Conservation (phyloP, 1,140 invertebrate species). For the Xylocopa sonorina region DNA sequence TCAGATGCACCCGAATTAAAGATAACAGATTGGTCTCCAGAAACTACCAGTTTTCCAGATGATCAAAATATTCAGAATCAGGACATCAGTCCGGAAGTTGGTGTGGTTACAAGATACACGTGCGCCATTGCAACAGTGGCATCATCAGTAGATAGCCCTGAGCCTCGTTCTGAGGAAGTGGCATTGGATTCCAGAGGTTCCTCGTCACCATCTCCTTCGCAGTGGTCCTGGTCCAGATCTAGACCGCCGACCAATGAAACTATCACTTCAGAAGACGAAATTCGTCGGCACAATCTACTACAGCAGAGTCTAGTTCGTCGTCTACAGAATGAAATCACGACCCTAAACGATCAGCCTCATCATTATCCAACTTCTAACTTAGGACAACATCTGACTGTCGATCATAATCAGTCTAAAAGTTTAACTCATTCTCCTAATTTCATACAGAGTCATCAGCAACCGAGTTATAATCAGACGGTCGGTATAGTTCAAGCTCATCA, state of each 20-base stretch:
- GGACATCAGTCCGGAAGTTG: slow-evolving; percentile 74
- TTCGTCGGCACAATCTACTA: slow-evolving; percentile 77
- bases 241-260: slow-evolving; percentile 32
- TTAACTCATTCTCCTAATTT: neutral
- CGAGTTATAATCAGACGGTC: neutral
- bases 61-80: slow-evolving; percentile 78
- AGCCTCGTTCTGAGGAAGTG: slow-evolving; percentile 21
- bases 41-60: slow-evolving; percentile 9
- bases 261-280: slow-evolving; percentile 63
- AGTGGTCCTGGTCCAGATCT: slow-evolving; percentile 19
- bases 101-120: slow-evolving; percentile 76
- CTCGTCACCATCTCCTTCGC: slow-evolving; percentile 34
- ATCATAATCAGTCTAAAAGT: neutral
- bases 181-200: slow-evolving; percentile 2
- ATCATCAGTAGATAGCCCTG: slow-evolving; percentile 48
- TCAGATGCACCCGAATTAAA: neutral
- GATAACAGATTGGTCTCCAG: neutral
- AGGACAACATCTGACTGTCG: neutral
- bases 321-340: slow-evolving; percentile 63
- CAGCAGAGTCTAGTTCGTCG: slow-evolving; percentile 74
- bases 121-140: slow-evolving; percentile 77
- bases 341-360: slow-evolving; percentile 28
- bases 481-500: neutral
- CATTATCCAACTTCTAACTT: neutral
- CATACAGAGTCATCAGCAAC: neutral